phyloP scores from a whole-genome alignment of 2,888 invertebrate species.

The Meiosimyza platycephala region DNA sequence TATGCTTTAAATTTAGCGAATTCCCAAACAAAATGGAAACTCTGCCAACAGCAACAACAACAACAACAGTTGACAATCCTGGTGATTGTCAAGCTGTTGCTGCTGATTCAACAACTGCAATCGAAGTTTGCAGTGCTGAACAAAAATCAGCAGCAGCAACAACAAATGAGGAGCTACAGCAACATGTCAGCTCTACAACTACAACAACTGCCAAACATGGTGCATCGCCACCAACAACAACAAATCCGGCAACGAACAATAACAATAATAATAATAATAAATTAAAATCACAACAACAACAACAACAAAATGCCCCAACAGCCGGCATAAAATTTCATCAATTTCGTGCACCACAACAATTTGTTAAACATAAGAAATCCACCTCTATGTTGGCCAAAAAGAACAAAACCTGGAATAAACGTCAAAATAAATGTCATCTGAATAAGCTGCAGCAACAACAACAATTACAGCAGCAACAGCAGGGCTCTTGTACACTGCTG shows the following conservation, averaged over 20 bases:
- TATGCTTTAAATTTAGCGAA: slow-evolving; percentile 22
- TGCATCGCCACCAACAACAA: slow-evolving; percentile 26
- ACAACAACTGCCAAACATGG: slow-evolving; percentile 26
- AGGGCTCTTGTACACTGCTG: slow-evolving; percentile 38
- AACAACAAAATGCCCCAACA: slow-evolving; percentile 37
- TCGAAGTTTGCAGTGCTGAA: background rate
- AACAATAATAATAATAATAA: slow-evolving; percentile 49
- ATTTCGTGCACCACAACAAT: slow-evolving; percentile 65
- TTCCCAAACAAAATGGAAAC: slow-evolving; percentile 51
- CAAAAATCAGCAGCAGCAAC: background rate
- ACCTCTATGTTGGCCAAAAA: slow-evolving; percentile 46
- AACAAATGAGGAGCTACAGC: slow-evolving; percentile 15
- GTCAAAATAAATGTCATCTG: slow-evolving; percentile 57
- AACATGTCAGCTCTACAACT: slow-evolving; percentile 18
- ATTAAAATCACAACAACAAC: slow-evolving; percentile 50
- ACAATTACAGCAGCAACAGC: slow-evolving; percentile 45
- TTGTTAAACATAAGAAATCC: slow-evolving; percentile 52
- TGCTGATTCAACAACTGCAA: slow-evolving; percentile 49
- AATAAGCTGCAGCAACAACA: slow-evolving; percentile 44
- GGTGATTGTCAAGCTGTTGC: slow-evolving; percentile 56
- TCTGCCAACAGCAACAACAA: slow-evolving; percentile 20
- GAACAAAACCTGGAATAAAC: slow-evolving; percentile 64
- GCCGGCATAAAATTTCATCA: slow-evolving; percentile 53
- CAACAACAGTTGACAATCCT: slow-evolving; percentile 50
- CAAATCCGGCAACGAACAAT: slow-evolving; percentile 28